Base-by-base conservation (phyloP, 1,140 invertebrate species). In the Drosophila lini region DNA sequence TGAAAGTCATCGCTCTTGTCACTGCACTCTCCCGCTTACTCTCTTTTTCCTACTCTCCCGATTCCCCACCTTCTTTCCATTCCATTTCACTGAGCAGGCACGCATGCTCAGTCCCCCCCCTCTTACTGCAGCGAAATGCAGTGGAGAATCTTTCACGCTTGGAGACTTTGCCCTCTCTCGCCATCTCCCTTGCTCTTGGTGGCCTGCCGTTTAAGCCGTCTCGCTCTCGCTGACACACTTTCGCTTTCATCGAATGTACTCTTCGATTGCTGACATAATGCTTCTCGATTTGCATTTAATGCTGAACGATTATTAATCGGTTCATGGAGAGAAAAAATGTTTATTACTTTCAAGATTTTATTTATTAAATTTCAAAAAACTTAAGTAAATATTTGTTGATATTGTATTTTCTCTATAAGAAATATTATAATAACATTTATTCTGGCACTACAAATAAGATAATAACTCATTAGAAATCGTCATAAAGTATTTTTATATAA, bases 241-340 rank as follows among this genome's bases (percentile, higher is more conserved):
- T 88, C 84, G 84, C 81, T 88, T 88, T 88, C 85, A 40, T 80
- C 77, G 69, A 31, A 42, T 70, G 58, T 68, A 88, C 62, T 78
- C 74, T 70, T 55, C 81, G 79, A 64, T 61, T 11, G 38, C 80
- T 88, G 85, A 88, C 83, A 88, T 88, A 88, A 88, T 89, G 85
- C 56, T 69, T 48, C 56, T 31, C 44, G 61, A 73, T 81, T 81
- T 73, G 75, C 81, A 88, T 88, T 55, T 80, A 88, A 88, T 88
- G 69, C 74, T 84, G 74, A 84, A 81, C 69, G 85, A 84, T 90
- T 90, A 88, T 84, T 75, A 81, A 78, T 88, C 78, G 65, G 48
- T 62, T 47, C 38, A 45, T 25, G 22, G 56, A 61, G 61, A 25
- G 56, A 61, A 22, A 64, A 61, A 56, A 34, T 1, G 6, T 4